These are phyloP conservation scores for Cyanoderma ruficeps DNA, from an alignment of 2,113 vertebrate species.

Conservation along the genomic window DNA sequence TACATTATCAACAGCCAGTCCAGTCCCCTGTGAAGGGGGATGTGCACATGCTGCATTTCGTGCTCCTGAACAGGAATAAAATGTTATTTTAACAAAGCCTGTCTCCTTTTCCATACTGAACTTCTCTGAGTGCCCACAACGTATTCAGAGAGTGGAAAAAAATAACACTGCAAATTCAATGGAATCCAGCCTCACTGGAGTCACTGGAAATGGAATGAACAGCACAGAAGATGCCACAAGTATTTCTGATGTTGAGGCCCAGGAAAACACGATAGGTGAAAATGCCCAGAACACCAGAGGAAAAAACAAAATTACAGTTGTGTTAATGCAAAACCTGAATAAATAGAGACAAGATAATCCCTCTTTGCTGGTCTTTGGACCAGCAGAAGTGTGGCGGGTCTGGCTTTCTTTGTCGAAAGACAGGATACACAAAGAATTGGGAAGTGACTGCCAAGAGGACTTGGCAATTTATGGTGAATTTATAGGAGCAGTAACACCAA, in stretches of 20 bases:
- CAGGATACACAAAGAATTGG: not conserved
- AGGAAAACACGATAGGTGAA: accelerated
- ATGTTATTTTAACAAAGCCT: not conserved
- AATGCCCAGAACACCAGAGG: not conserved
- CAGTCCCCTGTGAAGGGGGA: not conserved
- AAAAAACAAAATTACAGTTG: not conserved
- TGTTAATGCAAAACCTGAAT: not conserved
- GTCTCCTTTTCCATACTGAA: not conserved
- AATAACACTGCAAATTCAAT: not conserved
- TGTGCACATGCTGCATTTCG: not conserved
- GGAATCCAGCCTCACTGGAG: not conserved
- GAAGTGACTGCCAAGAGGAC: not conserved
- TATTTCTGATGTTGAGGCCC: not conserved
- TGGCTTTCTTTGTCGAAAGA: not conserved
- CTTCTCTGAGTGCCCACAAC: not conserved
- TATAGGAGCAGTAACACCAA: not conserved
- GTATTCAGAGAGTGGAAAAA: not conserved
- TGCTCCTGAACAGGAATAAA: not conserved
- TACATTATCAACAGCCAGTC: not conserved
- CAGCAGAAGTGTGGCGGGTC: not conserved
- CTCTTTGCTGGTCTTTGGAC: not conserved
- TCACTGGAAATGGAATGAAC: not conserved
- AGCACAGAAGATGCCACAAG: not conserved
- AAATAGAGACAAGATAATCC: not conserved
- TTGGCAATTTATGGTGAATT: not conserved